These are phyloP conservation scores for Myiotriccus ornatus DNA, from an alignment of 2,797 vertebrate species.

Conservation along the genomic window DNA sequence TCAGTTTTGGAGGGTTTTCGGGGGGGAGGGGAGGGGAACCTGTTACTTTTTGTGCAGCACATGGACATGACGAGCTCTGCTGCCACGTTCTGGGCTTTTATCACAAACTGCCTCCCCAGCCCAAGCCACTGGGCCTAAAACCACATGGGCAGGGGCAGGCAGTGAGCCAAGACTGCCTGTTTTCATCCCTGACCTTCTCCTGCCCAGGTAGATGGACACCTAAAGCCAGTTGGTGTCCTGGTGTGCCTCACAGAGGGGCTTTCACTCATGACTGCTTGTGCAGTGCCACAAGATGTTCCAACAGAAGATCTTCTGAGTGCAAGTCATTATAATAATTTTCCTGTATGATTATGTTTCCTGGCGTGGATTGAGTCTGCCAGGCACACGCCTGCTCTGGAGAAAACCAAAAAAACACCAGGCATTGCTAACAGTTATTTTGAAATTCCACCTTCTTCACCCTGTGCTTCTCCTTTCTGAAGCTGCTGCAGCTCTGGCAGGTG, in stretches of 20 bases:
- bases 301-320: not conserved
- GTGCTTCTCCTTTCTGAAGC: not conserved
- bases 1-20: slow-evolving; percentile 48
- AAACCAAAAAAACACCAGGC: not conserved
- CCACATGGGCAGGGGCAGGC: not conserved
- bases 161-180: not conserved
- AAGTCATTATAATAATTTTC: not conserved
- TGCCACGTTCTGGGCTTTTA: not conserved
- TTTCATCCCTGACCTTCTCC: not conserved
- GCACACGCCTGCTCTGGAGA: not conserved
- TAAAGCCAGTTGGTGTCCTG: not conserved
- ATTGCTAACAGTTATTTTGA: not conserved
- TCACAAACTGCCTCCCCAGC: not conserved
- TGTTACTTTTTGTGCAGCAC: slow-evolving; percentile 35
- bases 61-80: not conserved
- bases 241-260: not conserved
- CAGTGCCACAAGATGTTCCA: not conserved
- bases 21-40: not conserved
- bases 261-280: not conserved
- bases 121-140: not conserved
- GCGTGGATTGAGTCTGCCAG: not conserved
- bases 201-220: not conserved
- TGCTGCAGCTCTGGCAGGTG: not conserved
- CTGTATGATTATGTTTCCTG: not conserved
- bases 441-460: not conserved